phyloP scores from a whole-genome alignment of 2,888 invertebrate genomes.

The Phyto melanocephala region DNA sequence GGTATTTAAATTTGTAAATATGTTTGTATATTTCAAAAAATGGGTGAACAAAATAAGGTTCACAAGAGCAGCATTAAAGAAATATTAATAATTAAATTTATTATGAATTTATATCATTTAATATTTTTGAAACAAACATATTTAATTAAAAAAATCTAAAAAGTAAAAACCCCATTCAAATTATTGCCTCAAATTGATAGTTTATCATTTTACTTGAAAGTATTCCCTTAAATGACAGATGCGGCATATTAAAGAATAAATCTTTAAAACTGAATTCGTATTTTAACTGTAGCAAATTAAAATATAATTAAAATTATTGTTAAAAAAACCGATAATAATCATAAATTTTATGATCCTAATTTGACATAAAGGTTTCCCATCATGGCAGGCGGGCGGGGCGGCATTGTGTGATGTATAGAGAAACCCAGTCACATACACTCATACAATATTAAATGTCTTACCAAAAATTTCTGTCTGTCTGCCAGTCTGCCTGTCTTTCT shows the following conservation, averaged over 20 bases:
- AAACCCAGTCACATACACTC: conserved; percentile 11
- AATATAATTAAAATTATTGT: conserved; percentile 40
- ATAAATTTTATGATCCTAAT: conserved; percentile 54
- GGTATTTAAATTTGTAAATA: not conserved
- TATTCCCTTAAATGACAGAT: not conserved
- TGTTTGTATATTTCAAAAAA: not conserved
- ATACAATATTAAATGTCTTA: conserved; percentile 26
- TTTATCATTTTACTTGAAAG: not conserved
- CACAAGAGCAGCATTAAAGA: not conserved
- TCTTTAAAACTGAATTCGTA: not conserved
- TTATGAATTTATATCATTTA: too few species aligned
- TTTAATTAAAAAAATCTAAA: too few species aligned
- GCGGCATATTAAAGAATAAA: not conserved
- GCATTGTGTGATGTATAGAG: conserved; percentile 41
- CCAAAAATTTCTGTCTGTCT: conserved; percentile 30
- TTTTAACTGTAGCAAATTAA: conserved; percentile 23
- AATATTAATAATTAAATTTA: too few species aligned
- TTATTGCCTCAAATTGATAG: not conserved
- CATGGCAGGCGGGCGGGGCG: conserved; percentile 26
- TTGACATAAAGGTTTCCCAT: conserved; percentile 43
- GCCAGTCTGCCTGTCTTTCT: not conserved
- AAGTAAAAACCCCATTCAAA: not conserved
- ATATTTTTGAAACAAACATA: too few species aligned
- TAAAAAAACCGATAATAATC: conserved; percentile 46
- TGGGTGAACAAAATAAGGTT: not conserved